Conservation (phyloP, 2,797 vertebrate species). For the Microcaecilia unicolor region DNA sequence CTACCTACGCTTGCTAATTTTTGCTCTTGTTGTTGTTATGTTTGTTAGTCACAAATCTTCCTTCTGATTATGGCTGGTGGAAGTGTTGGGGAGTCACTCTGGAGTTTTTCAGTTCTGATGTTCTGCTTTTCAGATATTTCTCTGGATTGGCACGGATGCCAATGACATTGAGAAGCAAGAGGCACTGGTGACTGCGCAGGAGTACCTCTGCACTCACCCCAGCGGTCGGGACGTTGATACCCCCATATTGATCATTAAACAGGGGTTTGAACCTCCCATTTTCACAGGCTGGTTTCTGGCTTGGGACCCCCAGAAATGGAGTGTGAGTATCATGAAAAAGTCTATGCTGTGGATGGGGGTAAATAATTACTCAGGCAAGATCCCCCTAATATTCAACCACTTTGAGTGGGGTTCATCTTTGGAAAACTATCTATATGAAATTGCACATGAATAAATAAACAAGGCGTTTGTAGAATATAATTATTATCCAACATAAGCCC, state of each 20-base stretch:
- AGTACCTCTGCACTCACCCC: slow-evolving; percentile 77
- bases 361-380: too few relatives aligned
- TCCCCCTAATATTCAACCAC: too few relatives aligned
- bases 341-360: too few relatives aligned
- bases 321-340: slow-evolving; percentile 59
- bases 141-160: slow-evolving; percentile 75
- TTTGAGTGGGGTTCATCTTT: too few relatives aligned
- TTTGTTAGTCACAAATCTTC: too few relatives aligned
- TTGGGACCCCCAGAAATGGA: slow-evolving; percentile 79
- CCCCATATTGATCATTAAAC: slow-evolving; percentile 67
- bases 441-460: too few relatives aligned
- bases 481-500: too few relatives aligned
- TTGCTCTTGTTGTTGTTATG: too few relatives aligned
- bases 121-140: slow-evolving; percentile 58
- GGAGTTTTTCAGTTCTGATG: neutral
- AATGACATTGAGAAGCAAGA: slow-evolving; percentile 63
- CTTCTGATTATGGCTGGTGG: too few relatives aligned
- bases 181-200: slow-evolving; percentile 53
- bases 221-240: slow-evolving; percentile 64
- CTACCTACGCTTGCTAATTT: too few relatives aligned
- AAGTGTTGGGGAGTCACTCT: neutral
- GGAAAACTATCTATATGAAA: too few relatives aligned
- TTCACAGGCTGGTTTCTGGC: slow-evolving; percentile 85
- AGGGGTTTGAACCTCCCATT: slow-evolving; percentile 77
- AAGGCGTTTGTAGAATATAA: too few relatives aligned